Base-by-base conservation (phyloP, 2,113 vertebrate species). In the Oreochromis aureus region DNA sequence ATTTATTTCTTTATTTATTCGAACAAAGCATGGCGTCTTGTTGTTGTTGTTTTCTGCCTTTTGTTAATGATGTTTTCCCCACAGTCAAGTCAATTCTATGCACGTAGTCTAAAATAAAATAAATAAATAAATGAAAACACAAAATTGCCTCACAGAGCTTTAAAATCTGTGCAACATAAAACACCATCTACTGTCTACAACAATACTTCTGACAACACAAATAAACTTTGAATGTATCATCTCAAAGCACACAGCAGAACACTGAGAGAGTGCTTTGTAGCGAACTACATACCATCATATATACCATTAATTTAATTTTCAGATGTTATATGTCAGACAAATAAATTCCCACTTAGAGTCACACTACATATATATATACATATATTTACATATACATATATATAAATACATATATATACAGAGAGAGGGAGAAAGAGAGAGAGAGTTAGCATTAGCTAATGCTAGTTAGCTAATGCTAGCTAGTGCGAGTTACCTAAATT, bases 331-430 rank as follows among this genome's bases (percentile, higher is more conserved):
- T 13, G n/a, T 24, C n/a, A 55, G 54, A 24, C 54, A 55, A 55
- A 55, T 55, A 55, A 55, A 55, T 6, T 55, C 10, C 4, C 54
- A 55, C n/a, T 24, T 22, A 5, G 51, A 54, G 51, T 54, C 5
- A 10, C 53, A 54, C 19, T n/a, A 54, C 3, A 54, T n/a, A 54
- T 1, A 53, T 19, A 36, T 32, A 44, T 1, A 44, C 11, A 44
- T 5, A 32, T 32, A 6, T 32, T 34, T 34, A 36, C 7, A 36
- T 39, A 10, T 39, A 39, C 3, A 36, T 8, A 36, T 6, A 6
- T 0, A 18, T 0, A 58, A 2, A 58, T 1, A 58, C 1, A 27
- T 12, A 22, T 4, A 56, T 1, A 27, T 0, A 56, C 0, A 56
- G 1, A 58, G 4, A 30, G 4, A 53, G 51, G n/a, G 56, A 58